A percentile compares a stretch with the other conserved stretches of the same genome.
These are phyloP conservation scores for Bellardia pandia DNA, from an alignment of 2,888 invertebrate species.

Conservation along the genomic window DNA sequence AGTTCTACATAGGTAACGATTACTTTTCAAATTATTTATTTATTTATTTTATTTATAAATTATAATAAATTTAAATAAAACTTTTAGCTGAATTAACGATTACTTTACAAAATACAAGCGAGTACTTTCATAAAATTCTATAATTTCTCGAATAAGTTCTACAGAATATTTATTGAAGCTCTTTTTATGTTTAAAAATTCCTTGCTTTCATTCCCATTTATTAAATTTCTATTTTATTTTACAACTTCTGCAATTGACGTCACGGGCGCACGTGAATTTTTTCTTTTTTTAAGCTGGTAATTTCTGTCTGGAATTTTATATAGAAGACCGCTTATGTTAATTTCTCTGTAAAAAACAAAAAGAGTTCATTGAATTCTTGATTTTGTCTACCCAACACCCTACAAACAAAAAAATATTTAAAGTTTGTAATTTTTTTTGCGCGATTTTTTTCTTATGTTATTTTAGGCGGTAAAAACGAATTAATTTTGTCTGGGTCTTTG, in stretches of 20 bases:
- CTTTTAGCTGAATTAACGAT: no score
- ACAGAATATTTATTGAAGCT: no score
- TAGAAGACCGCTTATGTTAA: constrained; percentile 35
- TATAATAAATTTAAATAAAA: no score
- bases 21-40: no score
- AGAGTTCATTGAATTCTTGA: constrained; percentile 63
- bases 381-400: constrained; percentile 44
- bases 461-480: constrained; percentile 36
- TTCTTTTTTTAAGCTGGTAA: not conserved
- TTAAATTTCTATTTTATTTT: not conserved
- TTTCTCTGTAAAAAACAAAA: not conserved
- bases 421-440: not conserved
- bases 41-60: no score
- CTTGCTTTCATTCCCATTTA: not conserved
- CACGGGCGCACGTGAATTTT: not conserved
- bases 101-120: no score
- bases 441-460: not conserved
- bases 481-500: constrained; percentile 65
- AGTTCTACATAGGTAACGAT: no score
- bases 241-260: constrained; percentile 38
- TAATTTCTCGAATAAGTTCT: no score
- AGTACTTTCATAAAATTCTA: no score
- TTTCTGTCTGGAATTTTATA: constrained; percentile 30
- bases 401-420: constrained; percentile 36
- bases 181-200: not conserved